Evolutionary conservation across 2,113 vertebrate species (phyloP).

Genomic region (Conger conger): DNA sequence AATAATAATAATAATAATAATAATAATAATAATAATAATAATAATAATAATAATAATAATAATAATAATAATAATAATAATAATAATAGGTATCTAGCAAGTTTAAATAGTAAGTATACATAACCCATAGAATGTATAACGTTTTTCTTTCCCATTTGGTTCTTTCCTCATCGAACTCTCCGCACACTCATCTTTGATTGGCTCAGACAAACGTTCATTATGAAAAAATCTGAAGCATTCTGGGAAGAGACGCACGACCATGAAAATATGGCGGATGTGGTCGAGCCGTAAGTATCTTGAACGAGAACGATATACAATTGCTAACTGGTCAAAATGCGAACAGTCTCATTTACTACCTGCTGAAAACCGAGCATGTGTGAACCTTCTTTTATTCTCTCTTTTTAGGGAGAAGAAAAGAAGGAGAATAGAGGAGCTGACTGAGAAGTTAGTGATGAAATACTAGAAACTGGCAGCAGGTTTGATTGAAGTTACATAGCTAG

Average conservation of each 20-base stretch:
- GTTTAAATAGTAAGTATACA: background rate
- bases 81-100: background rate
- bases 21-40: background rate
- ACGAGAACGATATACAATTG: constrained; percentile 32
- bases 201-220: background rate
- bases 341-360: constrained; percentile 35
- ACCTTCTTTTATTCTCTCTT: constrained; percentile 87
- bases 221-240: constrained; percentile 12
- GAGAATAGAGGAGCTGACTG: constrained; percentile 97
- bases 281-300: constrained; percentile 88
- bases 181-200: background rate
- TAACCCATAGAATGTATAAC: too few species aligned
- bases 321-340: constrained; percentile 49
- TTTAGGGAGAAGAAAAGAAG: constrained; percentile 99
- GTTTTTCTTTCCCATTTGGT: too few species aligned
- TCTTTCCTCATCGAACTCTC: background rate
- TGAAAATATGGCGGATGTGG: constrained; percentile 92
- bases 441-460: constrained; percentile 93
- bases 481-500: constrained; percentile 58
- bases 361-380: constrained; percentile 64
- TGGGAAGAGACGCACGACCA: constrained; percentile 6
- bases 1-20: background rate
- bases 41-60: background rate
- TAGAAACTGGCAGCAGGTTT: constrained; percentile 69
- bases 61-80: background rate